Evolutionary conservation across 1,140 invertebrate species (phyloP).

Genomic region (Lepidotrigona ventralis): DNA sequence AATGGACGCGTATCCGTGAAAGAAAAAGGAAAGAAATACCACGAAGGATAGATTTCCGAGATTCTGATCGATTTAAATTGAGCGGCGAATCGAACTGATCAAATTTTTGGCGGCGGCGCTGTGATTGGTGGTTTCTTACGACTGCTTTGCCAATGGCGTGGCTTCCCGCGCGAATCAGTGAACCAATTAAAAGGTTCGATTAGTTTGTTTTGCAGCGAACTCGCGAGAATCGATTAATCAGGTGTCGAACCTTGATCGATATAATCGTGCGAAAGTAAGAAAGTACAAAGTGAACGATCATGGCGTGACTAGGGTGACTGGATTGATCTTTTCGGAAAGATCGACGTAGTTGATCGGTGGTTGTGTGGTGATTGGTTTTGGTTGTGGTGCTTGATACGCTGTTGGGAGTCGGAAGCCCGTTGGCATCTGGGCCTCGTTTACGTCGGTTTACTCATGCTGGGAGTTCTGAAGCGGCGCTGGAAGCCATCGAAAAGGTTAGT

Average conservation of each 20-base stretch:
- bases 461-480: conserved; percentile 76
- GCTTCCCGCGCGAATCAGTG: not conserved
- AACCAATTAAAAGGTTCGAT: not conserved
- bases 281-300: conserved; percentile 32
- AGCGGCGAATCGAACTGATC: too few relatives aligned
- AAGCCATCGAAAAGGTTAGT: conserved; percentile 75
- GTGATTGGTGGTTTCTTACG: not conserved
- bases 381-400: conserved; percentile 56
- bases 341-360: conserved; percentile 46
- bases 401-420: conserved; percentile 50
- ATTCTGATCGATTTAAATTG: not conserved
- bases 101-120: not conserved
- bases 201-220: not conserved
- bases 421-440: conserved; percentile 53
- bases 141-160: not conserved
- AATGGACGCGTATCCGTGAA: not conserved
- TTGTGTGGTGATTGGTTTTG: conserved; percentile 64
- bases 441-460: conserved; percentile 69
- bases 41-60: not conserved
- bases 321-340: conserved; percentile 43
- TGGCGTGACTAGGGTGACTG: conserved; percentile 52
- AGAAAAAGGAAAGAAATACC: too few relatives aligned
- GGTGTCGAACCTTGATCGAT: not conserved
- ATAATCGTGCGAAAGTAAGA: conserved; percentile 20
- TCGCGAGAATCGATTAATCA: conserved; percentile 29